Conservation (phyloP, 2,797 vertebrate species). For the Zenarchopterus dispar region DNA sequence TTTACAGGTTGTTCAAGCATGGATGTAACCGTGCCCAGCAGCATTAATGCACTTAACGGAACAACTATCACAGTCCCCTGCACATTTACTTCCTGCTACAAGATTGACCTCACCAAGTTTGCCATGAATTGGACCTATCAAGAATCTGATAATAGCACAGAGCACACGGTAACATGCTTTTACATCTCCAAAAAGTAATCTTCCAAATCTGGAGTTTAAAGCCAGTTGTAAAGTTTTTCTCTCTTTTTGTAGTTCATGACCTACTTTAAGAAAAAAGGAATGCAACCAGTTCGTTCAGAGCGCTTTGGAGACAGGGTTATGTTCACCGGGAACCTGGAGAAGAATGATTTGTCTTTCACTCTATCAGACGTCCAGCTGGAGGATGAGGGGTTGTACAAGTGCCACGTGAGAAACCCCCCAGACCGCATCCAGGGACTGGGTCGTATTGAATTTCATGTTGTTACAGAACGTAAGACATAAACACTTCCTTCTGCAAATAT, state of each 20-base stretch:
- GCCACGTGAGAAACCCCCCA: slow-evolving; percentile 92
- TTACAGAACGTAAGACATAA: slow-evolving; percentile 88
- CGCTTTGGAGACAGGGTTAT: slow-evolving; percentile 89
- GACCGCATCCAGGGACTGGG: slow-evolving; percentile 90
- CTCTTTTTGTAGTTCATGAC: slow-evolving; percentile 87
- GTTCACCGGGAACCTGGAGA: slow-evolving; percentile 92
- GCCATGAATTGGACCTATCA: slow-evolving; percentile 98
- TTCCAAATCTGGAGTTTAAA: slow-evolving; percentile 2
- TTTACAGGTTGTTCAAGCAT: slow-evolving; percentile 84
- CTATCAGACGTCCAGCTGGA: slow-evolving; percentile 88
- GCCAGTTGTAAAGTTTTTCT: not conserved
- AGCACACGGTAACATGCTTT: slow-evolving; percentile 86
- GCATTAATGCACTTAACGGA: slow-evolving; percentile 89
- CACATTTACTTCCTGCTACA: slow-evolving; percentile 96
- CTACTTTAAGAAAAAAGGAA: slow-evolving; percentile 84
- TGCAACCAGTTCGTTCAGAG: slow-evolving; percentile 83
- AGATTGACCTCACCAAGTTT: slow-evolving; percentile 89
- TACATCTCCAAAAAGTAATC: not conserved
- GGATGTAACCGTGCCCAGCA: slow-evolving; percentile 85
- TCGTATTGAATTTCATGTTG: slow-evolving; percentile 85
- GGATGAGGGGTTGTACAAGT: slow-evolving; percentile 91
- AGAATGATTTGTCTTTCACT: slow-evolving; percentile 92
- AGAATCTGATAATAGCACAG: slow-evolving; percentile 86
- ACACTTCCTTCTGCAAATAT: slow-evolving; percentile 5
- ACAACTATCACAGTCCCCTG: slow-evolving; percentile 89